These are phyloP conservation scores for Protosalanx chinensis DNA, from an alignment of 2,797 vertebrate species.

Conservation along the genomic window DNA sequence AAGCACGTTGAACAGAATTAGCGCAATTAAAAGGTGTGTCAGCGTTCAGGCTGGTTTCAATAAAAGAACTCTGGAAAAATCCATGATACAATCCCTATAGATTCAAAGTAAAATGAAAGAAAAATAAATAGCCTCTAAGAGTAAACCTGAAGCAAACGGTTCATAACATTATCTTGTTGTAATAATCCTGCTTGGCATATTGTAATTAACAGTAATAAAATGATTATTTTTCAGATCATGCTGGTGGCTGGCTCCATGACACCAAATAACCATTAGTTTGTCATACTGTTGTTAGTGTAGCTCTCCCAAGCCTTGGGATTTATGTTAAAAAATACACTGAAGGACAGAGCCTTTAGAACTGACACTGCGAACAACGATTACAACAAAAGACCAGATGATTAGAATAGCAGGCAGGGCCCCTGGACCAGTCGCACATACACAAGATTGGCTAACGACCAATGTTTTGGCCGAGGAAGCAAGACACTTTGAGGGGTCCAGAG, in stretches of 20 bases:
- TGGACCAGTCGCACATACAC: conserved; percentile 62
- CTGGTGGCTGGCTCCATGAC: background rate
- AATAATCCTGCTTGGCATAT: background rate
- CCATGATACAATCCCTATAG: conserved; percentile 44
- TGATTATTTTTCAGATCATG: background rate
- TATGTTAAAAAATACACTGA: conserved; percentile 19
- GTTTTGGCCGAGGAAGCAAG: conserved; percentile 54
- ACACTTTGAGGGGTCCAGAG: conserved; percentile 49
- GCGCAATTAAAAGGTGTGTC: conserved; percentile 50
- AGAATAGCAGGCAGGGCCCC: conserved; percentile 47
- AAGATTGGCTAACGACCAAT: conserved; percentile 69
- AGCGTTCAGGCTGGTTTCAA: conserved; percentile 39
- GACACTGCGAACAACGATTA: conserved; percentile 47
- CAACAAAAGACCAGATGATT: conserved; percentile 61
- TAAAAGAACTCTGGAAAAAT: conserved; percentile 42
- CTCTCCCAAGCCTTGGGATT: conserved; percentile 19
- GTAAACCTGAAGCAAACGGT: background rate
- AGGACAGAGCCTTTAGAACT: conserved; percentile 42
- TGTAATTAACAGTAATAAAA: background rate
- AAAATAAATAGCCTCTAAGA: background rate
- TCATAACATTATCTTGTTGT: background rate
- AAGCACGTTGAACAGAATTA: conserved; percentile 45
- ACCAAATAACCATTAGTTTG: conserved; percentile 1
- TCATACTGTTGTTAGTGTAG: conserved; percentile 2
- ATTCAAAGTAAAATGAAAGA: background rate